phyloP scores from a whole-genome alignment of 2,113 vertebrate species.

The Prionailurus bengalensis region DNA sequence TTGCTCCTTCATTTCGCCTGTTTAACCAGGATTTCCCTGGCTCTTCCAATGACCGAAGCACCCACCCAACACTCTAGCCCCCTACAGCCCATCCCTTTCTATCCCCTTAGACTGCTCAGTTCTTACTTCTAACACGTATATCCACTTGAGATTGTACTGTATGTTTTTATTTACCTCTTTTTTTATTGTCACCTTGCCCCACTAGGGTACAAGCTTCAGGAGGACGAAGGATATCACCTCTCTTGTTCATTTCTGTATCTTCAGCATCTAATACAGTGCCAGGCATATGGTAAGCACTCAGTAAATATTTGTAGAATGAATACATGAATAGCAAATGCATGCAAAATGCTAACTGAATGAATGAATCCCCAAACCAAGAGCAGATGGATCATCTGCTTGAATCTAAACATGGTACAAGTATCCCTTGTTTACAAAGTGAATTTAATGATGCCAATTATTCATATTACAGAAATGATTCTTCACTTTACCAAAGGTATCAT shows the following conservation, averaged over 20 bases:
- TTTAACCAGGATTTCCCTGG: background rate
- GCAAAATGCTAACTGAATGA: conserved; percentile 64
- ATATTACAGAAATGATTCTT: conserved; percentile 35
- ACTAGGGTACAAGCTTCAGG: background rate
- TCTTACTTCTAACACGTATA: background rate
- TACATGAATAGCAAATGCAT: conserved; percentile 67
- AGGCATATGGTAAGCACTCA: conserved; percentile 68
- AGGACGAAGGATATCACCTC: background rate
- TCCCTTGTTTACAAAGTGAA: conserved; percentile 69
- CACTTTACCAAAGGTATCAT: conserved; percentile 52
- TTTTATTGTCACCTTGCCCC: conserved; percentile 32
- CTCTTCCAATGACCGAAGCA: background rate
- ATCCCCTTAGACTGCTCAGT: background rate
- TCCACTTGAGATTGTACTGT: background rate
- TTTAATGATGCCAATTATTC: conserved; percentile 62
- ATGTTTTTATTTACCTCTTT: background rate
- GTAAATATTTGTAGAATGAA: conserved; percentile 77
- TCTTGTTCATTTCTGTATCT: conserved; percentile 17
- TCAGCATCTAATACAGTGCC: conserved; percentile 53
- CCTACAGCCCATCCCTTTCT: background rate
- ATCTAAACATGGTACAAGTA: conserved; percentile 27
- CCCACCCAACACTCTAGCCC: too few relatives aligned
- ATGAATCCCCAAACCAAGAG: conserved; percentile 58
- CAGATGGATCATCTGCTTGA: conserved; percentile 66
- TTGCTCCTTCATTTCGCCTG: background rate